Evolutionary conservation across 2,113 vertebrate species (phyloP).

Genomic region (Chionis minor): DNA sequence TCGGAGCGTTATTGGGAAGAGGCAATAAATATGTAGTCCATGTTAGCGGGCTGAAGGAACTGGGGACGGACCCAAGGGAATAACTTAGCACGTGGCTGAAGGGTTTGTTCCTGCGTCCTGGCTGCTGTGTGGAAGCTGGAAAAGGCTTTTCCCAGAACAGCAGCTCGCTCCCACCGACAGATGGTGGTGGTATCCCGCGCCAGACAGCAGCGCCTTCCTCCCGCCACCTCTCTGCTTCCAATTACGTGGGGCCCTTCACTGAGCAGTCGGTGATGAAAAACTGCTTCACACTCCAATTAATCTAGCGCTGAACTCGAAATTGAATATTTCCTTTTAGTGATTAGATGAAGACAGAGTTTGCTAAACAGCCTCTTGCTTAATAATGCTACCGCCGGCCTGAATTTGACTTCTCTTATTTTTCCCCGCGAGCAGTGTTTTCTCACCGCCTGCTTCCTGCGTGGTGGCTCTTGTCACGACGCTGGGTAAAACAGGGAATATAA

Average conservation of each 20-base stretch:
- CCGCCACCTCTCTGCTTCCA: background rate
- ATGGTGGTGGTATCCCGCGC: constrained; percentile 7
- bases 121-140: background rate
- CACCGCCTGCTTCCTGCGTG: accelerated
- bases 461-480: accelerated
- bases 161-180: background rate
- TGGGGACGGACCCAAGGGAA: accelerated
- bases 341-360: background rate
- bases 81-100: accelerated
- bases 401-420: accelerated
- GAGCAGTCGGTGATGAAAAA: background rate
- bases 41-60: background rate
- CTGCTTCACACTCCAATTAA: background rate
- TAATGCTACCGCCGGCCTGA: accelerated
- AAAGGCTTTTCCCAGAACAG: background rate
- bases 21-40: accelerated
- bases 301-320: accelerated
- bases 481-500: too few species aligned
- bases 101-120: background rate
- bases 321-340: background rate
- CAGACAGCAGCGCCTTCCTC: background rate
- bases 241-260: accelerated
- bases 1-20: background rate
- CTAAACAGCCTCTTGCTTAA: background rate
- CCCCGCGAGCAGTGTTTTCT: background rate